Evolutionary conservation across 1,140 invertebrate genomes (phyloP), one percentile per base, ranked within the genome.

Genomic region (Cecropterus lyciades): DNA sequence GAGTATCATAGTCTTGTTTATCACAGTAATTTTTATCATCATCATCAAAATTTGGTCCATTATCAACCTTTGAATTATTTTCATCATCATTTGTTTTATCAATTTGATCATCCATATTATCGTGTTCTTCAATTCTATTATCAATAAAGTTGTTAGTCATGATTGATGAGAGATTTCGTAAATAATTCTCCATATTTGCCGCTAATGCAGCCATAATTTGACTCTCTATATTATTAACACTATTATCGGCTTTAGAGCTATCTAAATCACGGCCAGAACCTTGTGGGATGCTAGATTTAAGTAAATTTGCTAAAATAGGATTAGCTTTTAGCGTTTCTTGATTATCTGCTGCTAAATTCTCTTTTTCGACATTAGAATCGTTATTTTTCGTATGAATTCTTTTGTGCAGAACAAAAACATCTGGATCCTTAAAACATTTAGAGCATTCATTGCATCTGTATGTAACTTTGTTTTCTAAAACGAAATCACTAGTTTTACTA

Each of bases 401-500:
- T 69, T 82, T 80, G 30, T 91, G 88, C 9, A 91, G 24, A n/a
- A 83, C n/a, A 13, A 84, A 88, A 0, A 91, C 87, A 40, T 91
- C 87, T 0, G 85, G 85, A 20, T 91, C 88, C 72, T 91, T 91
- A 20, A 89, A 91, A 46, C 85, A 88, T 67, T 86, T 91, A 0
- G 80, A 80, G 52, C 88, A 91, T 53, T 85, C 79, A 9, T 69
- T 59, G 42, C 88, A 91, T 79, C 84, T 79, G 67, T 75, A 91
- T 11, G 82, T 84, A 0, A 73, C 68, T 65, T 49, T 68, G 42
- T 27, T 59, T 24, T 43, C 27, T 4, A 33, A 48, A 8, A 33
- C 43, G 11, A 62, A 62, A 62, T 17, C 42, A 27, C 11, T 63
- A 14, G 0, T 62, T 15, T 51, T 63, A 33, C 57, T 17, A 24